Evolutionary conservation across 1,140 invertebrate genomes (phyloP).

Genomic region (Magallana ariakensis): DNA sequence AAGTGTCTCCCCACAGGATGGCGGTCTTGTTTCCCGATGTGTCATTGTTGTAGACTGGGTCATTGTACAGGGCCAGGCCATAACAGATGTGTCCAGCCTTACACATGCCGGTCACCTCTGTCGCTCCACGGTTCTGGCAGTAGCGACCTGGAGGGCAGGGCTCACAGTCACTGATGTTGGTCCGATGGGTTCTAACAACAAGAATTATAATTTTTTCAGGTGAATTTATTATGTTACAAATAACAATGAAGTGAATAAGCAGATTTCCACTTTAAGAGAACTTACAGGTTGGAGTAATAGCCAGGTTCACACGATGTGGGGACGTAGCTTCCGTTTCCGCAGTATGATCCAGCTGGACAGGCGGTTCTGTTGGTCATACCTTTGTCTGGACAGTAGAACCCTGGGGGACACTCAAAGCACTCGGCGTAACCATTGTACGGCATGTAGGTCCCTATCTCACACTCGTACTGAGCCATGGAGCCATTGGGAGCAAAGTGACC

Average conservation of each 20-base stretch:
- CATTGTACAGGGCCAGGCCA: slow-evolving; percentile 65
- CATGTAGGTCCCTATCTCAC: slow-evolving; percentile 71
- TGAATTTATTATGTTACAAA: no score
- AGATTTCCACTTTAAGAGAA: neutral
- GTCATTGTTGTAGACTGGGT: slow-evolving; percentile 77
- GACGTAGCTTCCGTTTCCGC: slow-evolving; percentile 71
- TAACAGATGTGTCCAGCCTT: slow-evolving; percentile 77
- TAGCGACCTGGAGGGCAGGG: slow-evolving; percentile 73
- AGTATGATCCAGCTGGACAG: slow-evolving; percentile 75
- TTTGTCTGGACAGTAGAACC: slow-evolving; percentile 75
- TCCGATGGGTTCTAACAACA: slow-evolving; percentile 66
- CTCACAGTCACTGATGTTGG: slow-evolving; percentile 69
- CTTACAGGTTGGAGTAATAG: slow-evolving; percentile 73
- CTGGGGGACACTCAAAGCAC: slow-evolving; percentile 72
- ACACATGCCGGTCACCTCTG: slow-evolving; percentile 70
- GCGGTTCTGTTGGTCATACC: slow-evolving; percentile 71
- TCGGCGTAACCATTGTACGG: slow-evolving; percentile 64
- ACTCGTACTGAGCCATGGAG: slow-evolving; percentile 70
- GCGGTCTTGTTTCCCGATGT: slow-evolving; percentile 72
- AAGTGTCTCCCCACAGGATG: slow-evolving; percentile 74
- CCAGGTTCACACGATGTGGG: slow-evolving; percentile 74
- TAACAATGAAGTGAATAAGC: no score
- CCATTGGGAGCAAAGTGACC: slow-evolving; percentile 74
- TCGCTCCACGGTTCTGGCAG: slow-evolving; percentile 72
- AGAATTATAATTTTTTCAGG: neutral